Evolutionary conservation across 2,113 vertebrate species (phyloP).

Genomic region (Fregetta grallaria): DNA sequence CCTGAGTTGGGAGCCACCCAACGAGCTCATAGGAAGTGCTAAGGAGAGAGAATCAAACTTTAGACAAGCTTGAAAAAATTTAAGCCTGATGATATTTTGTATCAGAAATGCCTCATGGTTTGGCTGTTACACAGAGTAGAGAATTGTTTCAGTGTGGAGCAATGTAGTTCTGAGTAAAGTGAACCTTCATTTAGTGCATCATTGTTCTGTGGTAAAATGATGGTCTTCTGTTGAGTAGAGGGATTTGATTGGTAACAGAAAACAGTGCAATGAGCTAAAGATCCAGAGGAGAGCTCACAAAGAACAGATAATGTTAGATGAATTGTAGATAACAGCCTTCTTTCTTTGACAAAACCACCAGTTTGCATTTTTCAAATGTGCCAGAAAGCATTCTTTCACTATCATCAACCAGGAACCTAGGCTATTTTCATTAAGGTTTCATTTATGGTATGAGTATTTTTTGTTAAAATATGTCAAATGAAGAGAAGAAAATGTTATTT

Average conservation of each 20-base stretch:
- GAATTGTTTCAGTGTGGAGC: background rate
- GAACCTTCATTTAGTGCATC: background rate
- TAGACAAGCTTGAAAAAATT: background rate
- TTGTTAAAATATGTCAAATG: background rate
- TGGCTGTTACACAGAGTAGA: background rate
- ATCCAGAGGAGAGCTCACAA: background rate
- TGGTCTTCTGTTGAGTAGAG: background rate
- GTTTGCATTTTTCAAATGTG: background rate
- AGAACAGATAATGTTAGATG: background rate
- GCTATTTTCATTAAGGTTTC: background rate
- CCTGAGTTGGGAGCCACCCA: background rate
- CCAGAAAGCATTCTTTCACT: background rate
- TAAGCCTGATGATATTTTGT: background rate
- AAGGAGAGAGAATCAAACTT: background rate
- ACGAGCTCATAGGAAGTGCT: background rate
- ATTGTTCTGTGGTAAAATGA: background rate
- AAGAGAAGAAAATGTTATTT: background rate
- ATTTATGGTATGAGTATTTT: background rate
- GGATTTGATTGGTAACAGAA: background rate
- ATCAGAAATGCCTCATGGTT: background rate
- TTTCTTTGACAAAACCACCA: background rate
- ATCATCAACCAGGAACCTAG: rapidly evolving
- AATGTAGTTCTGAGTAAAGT: background rate
- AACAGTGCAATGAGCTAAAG: background rate
- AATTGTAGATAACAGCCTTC: background rate